These are phyloP conservation scores for Trachelus stipa DNA, from an alignment of 2,888 invertebrate species.

Conservation along the genomic window DNA sequence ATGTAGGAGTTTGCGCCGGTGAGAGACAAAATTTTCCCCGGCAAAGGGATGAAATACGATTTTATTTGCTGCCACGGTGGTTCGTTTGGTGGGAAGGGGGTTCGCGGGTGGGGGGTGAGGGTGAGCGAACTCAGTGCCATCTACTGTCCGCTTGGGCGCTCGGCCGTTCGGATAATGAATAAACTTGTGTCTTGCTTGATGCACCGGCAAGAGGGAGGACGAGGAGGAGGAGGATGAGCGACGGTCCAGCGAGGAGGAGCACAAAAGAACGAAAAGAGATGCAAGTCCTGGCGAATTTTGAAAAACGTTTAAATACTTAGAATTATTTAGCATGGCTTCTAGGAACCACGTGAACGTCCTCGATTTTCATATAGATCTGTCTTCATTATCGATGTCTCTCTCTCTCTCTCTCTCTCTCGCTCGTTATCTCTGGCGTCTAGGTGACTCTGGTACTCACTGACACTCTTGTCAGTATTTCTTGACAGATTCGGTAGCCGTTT, in stretches of 20 bases:
- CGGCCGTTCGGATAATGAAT: slow-evolving; percentile 49
- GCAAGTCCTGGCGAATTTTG: not conserved
- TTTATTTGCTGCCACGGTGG: slow-evolving; percentile 60
- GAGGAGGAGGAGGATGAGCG: not conserved
- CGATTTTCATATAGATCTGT: not conserved
- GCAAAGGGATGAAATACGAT: slow-evolving; percentile 65
- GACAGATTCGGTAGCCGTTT: not conserved
- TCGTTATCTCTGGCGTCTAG: slow-evolving; percentile 15
- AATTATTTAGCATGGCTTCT: not conserved
- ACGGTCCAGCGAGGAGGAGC: not conserved
- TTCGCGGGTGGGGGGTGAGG: slow-evolving; percentile 20
- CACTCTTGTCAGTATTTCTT: not conserved
- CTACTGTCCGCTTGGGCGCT: slow-evolving; percentile 40
- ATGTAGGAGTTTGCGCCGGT: slow-evolving; percentile 60
- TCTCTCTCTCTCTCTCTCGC: slow-evolving; percentile 28
- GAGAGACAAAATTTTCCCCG: slow-evolving; percentile 59
- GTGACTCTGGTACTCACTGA: not conserved
- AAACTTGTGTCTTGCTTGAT: slow-evolving; percentile 45
- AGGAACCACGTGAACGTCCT: not conserved
- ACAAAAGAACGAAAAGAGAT: not conserved
- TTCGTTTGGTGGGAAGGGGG: slow-evolving; percentile 36
- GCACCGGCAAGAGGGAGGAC: not conserved
- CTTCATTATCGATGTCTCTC: not conserved
- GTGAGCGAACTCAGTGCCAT: slow-evolving; percentile 50
- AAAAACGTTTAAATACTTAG: not conserved